Percentiles rank a stretch among this genome's conserved stretches.
Evolutionary conservation across 2,113 vertebrate species (phyloP).

Genomic region (Psophia crepitans): DNA sequence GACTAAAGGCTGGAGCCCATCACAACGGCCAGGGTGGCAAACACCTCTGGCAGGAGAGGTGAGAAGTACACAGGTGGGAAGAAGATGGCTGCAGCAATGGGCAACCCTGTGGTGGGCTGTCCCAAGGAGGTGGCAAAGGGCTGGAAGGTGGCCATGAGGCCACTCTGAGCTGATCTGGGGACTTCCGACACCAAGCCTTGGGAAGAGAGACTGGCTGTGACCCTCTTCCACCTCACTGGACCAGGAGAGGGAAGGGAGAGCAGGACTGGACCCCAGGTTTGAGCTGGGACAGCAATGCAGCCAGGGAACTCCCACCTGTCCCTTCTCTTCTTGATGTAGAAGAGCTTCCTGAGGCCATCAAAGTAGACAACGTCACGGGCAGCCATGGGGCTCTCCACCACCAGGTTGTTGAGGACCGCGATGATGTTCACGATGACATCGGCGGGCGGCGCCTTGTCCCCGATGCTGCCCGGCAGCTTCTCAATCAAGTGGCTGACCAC

Average conservation of each 20-base stretch:
- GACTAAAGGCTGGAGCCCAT: background rate
- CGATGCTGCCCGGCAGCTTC: slow-evolving; percentile 82
- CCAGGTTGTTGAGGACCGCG: slow-evolving; percentile 89
- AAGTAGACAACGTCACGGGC: slow-evolving; percentile 90
- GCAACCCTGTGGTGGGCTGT: accelerated
- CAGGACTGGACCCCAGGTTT: accelerated
- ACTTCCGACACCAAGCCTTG: background rate
- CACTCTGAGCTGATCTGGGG: background rate
- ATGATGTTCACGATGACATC: slow-evolving; percentile 92
- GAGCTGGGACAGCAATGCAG: background rate
- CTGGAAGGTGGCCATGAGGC: background rate
- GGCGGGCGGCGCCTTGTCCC: slow-evolving; percentile 77
- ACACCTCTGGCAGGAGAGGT: background rate
- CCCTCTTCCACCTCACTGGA: accelerated
- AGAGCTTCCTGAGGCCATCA: slow-evolving; percentile 88
- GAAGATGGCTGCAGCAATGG: accelerated
- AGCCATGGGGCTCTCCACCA: slow-evolving; percentile 84
- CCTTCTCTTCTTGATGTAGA: slow-evolving; percentile 88
- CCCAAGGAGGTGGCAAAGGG: background rate
- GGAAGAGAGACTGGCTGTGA: background rate
- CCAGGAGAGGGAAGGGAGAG: background rate
- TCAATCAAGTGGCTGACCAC: slow-evolving; percentile 86
- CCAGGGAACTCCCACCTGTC: slow-evolving; percentile 77
- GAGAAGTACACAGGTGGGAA: background rate
- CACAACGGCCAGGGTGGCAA: background rate